A percentile compares a stretch with the other conserved stretches of the same genome.
Evolutionary conservation across 2,113 vertebrate genomes (phyloP).

Genomic region (Excalfactoria chinensis): DNA sequence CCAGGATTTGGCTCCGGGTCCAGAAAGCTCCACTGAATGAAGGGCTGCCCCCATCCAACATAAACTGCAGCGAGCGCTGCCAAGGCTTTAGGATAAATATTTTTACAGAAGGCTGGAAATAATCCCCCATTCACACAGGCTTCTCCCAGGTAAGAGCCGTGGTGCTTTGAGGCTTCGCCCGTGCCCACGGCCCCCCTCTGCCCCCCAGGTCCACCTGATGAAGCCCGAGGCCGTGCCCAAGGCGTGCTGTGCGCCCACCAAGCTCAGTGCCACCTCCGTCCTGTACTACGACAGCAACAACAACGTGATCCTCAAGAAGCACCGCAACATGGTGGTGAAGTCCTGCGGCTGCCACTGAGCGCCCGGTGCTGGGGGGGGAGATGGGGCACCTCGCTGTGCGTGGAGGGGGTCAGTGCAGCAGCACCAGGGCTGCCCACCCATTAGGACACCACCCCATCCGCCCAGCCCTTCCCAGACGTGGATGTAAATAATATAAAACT

Average conservation of each 20-base stretch:
- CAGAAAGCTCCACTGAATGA: background rate
- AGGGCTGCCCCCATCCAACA: conserved; percentile 41
- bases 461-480: background rate
- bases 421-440: too few species aligned
- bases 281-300: conserved; percentile 97
- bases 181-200: accelerated
- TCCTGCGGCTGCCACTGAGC: conserved; percentile 90
- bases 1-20: background rate
- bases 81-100: conserved; percentile 44
- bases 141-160: background rate
- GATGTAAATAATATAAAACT: conserved; percentile 41
- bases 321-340: conserved; percentile 98
- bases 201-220: conserved; percentile 89
- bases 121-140: conserved; percentile 32
- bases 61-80: conserved; percentile 23
- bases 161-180: accelerated
- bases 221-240: conserved; percentile 93
- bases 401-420: background rate
- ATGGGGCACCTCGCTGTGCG: background rate
- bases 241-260: conserved; percentile 93
- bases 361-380: background rate
- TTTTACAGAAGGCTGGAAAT: conserved; percentile 51
- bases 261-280: conserved; percentile 93
- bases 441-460: background rate
- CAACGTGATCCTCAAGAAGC: conserved; percentile 96